These are phyloP conservation scores for Sardina pilchardus DNA, from an alignment of 2,113 vertebrate species.

Conservation along the genomic window DNA sequence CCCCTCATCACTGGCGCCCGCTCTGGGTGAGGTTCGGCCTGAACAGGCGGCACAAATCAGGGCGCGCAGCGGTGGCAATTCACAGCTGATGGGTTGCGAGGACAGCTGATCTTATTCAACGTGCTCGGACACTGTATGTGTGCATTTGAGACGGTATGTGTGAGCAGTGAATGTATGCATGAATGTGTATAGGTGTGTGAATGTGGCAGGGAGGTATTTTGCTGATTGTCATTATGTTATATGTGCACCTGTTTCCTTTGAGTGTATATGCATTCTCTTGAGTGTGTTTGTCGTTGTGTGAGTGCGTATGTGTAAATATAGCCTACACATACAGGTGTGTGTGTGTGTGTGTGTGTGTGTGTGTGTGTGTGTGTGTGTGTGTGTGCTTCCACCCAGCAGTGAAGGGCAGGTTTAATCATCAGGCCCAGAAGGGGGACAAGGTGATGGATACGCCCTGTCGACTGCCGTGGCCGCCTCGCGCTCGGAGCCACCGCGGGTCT, in stretches of 20 bases:
- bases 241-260: too few relatives aligned
- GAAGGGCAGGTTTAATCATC: slow-evolving; percentile 67
- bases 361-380: slow-evolving; percentile 26
- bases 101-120: neutral
- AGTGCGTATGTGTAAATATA: neutral
- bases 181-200: neutral
- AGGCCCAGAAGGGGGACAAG: slow-evolving; percentile 57
- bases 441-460: slow-evolving; percentile 70
- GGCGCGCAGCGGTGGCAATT: neutral
- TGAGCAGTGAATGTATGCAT: neutral
- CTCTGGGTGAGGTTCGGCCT: neutral
- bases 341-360: neutral
- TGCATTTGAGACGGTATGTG: neutral
- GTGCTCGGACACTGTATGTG: neutral
- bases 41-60: neutral
- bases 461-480: slow-evolving; percentile 50
- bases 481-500: slow-evolving; percentile 57
- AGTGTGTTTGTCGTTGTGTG: neutral
- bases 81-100: neutral
- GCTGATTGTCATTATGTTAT: too few relatives aligned
- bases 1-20: too few relatives aligned
- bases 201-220: neutral
- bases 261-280: neutral
- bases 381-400: slow-evolving; percentile 34
- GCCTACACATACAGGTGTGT: neutral